Conservation (phyloP, 2,888 invertebrate species). For the Torymus tubicola region DNA sequence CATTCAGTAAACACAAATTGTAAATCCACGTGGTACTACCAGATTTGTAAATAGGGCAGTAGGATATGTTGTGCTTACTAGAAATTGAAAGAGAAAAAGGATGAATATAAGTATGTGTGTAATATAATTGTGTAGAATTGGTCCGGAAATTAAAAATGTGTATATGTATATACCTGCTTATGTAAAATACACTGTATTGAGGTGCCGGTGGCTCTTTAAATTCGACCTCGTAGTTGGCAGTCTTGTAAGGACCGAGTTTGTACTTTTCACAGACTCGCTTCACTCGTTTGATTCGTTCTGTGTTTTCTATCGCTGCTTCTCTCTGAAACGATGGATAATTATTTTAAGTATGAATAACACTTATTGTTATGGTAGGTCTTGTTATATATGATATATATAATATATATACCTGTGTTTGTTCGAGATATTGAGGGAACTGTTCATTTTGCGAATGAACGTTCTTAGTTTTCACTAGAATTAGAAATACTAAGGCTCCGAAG, state of each 20-base stretch:
- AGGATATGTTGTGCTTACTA: slow-evolving; percentile 74
- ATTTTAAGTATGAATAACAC: background rate
- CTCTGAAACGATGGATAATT: slow-evolving; percentile 59
- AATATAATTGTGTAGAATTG: background rate
- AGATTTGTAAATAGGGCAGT: slow-evolving; percentile 78
- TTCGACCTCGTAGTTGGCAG: slow-evolving; percentile 58
- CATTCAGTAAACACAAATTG: slow-evolving; percentile 76
- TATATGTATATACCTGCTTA: slow-evolving; percentile 71
- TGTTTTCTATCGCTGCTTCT: slow-evolving; percentile 78
- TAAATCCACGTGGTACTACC: slow-evolving; percentile 77
- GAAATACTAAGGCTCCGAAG: background rate
- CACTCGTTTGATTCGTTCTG: slow-evolving; percentile 70
- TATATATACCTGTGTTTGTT: background rate
- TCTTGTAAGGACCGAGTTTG: slow-evolving; percentile 73
- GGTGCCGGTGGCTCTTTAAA: slow-evolving; percentile 77
- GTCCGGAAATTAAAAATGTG: background rate
- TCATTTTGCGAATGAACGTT: background rate
- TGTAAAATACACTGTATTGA: slow-evolving; percentile 76
- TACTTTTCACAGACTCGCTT: slow-evolving; percentile 72
- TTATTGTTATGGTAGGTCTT: too few species aligned
- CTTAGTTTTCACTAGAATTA: slow-evolving; percentile 30
- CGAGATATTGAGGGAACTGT: background rate
- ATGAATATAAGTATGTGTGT: too few species aligned
- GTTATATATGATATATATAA: too few species aligned
- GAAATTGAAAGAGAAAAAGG: slow-evolving; percentile 17